phyloP scores from a whole-genome alignment of 2,888 invertebrate genomes.

The Drosophila phalerata region DNA sequence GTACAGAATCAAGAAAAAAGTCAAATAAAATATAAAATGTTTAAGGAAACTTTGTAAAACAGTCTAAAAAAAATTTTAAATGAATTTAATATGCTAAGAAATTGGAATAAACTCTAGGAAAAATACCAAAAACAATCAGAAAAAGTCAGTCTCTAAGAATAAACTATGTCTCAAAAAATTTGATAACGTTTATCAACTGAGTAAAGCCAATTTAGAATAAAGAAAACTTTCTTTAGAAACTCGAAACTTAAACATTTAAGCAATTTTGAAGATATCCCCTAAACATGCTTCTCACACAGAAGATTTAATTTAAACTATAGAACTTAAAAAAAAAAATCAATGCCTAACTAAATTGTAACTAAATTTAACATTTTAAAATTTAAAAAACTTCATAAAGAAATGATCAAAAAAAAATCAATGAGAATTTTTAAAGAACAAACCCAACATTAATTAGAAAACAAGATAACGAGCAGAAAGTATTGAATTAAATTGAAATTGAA shows the following conservation, averaged over 20 bases:
- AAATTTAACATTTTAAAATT: background rate
- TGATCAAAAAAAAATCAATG: background rate
- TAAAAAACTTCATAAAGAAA: background rate
- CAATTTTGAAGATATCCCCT: no score
- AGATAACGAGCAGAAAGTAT: background rate
- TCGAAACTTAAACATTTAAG: no score
- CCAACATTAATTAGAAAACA: background rate
- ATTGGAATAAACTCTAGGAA: background rate
- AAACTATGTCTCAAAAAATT: background rate
- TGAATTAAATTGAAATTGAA: constrained; percentile 7
- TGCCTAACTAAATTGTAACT: no score
- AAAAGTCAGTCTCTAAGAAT: background rate
- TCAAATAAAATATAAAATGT: background rate
- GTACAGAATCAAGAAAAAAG: background rate
- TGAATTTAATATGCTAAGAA: background rate
- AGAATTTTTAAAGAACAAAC: background rate
- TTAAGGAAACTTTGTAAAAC: background rate
- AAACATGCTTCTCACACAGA: no score
- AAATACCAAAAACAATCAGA: background rate
- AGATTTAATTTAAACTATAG: no score
- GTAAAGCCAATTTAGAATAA: no score
- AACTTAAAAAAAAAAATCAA: no score
- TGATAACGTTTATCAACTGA: no score
- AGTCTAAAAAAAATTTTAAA: background rate
- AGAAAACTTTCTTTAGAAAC: no score